Conservation (phyloP, 1,140 invertebrate species). For the Caenorhabditis briggsae region DNA sequence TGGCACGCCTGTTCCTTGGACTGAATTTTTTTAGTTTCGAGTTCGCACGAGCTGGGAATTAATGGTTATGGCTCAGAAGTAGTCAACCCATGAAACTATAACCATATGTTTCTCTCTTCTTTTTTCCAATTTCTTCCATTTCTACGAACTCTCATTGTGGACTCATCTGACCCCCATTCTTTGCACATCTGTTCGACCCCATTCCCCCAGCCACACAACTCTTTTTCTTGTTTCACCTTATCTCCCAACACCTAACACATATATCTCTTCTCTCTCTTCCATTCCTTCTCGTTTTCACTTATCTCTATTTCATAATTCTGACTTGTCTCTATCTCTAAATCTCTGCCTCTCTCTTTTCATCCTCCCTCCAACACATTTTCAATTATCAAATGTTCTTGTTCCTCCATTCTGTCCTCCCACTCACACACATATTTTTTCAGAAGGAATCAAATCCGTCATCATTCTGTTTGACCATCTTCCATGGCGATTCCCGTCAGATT, state of each 20-base stretch:
- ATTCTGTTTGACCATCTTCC: neutral
- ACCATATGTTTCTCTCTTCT: too few species aligned
- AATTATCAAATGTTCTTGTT: neutral
- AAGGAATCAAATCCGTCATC: slow-evolving; percentile 5
- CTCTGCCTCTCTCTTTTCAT: neutral
- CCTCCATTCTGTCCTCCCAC: neutral
- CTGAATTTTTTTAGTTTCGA: too few species aligned
- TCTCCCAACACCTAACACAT: neutral
- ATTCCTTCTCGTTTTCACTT: slow-evolving; percentile 10
- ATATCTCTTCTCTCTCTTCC: neutral
- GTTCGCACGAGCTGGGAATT: too few species aligned
- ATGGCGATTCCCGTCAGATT: slow-evolving; percentile 35
- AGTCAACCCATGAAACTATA: too few species aligned
- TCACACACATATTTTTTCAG: slow-evolving; percentile 26
- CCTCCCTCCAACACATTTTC: neutral
- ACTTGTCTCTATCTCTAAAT: neutral
- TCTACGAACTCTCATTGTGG: neutral
- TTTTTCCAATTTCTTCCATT: too few species aligned
- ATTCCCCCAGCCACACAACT: neutral
- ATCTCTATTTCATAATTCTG: neutral
- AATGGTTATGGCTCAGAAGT: too few species aligned
- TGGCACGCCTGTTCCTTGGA: too few species aligned
- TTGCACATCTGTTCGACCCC: neutral
- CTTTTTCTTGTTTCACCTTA: neutral
- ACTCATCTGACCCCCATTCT: neutral